These are phyloP conservation scores for Pinctada fucata DNA, from an alignment of 2,888 invertebrate species.

Conservation along the genomic window DNA sequence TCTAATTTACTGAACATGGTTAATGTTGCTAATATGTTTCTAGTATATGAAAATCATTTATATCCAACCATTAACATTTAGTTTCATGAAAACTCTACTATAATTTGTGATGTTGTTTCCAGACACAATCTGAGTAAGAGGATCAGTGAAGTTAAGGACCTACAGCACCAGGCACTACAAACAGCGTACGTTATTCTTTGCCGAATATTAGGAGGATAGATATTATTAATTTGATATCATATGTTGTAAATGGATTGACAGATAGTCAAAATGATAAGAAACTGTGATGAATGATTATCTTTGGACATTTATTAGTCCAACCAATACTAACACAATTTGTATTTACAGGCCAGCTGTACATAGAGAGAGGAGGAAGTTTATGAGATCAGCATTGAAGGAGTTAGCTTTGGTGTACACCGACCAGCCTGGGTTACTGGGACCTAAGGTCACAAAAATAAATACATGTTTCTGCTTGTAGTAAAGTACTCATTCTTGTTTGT, in stretches of 20 bases:
- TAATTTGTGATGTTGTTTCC: conserved; percentile 31
- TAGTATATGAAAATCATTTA: background rate
- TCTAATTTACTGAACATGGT: background rate
- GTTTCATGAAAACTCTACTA: background rate
- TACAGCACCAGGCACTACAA: conserved; percentile 91
- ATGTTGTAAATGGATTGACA: too few species aligned
- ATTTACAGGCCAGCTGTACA: conserved; percentile 86
- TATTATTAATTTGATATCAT: too few species aligned
- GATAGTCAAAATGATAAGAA: too few species aligned
- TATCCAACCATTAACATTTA: background rate
- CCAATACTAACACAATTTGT: too few species aligned
- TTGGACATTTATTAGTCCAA: too few species aligned
- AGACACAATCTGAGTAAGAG: conserved; percentile 82
- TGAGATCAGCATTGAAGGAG: conserved; percentile 96
- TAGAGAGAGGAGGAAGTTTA: conserved; percentile 95
- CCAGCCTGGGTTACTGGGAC: conserved; percentile 97
- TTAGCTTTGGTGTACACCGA: conserved; percentile 96
- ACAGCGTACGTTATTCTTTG: conserved; percentile 82
- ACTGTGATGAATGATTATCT: too few species aligned
- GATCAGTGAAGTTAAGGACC: conserved; percentile 96
- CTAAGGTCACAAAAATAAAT: conserved; percentile 81
- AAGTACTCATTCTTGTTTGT: too few species aligned
- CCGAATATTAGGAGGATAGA: too few species aligned
- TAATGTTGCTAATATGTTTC: too few species aligned
- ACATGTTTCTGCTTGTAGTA: too few species aligned